Conservation (phyloP, 2,888 invertebrate species). For the Rotaria sp. region DNA sequence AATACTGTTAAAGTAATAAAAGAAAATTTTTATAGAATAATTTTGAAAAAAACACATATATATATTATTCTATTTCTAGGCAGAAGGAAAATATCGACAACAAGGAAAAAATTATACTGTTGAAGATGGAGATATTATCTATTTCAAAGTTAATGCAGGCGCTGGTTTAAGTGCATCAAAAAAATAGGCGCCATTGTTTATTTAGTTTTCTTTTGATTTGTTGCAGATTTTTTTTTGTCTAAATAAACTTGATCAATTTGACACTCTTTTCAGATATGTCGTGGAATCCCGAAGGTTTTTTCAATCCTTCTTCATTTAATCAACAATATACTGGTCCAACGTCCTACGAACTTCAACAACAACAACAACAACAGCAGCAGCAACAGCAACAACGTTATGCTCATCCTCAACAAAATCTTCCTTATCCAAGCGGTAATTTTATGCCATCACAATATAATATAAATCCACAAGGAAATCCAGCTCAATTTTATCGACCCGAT, state of each 20-base stretch:
- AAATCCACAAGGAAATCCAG: background rate
- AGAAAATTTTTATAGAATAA: no score
- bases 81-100: slow-evolving; percentile 93
- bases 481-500: background rate
- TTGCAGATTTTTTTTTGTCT: background rate
- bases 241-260: background rate
- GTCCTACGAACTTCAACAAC: background rate
- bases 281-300: background rate
- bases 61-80: slow-evolving; percentile 45
- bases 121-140: slow-evolving; percentile 96
- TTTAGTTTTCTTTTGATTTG: no score
- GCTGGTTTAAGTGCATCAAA: slow-evolving; percentile 75
- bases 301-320: background rate
- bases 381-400: background rate
- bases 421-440: slow-evolving; percentile 4
- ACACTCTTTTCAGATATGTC: slow-evolving; percentile 1
- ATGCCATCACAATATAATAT: background rate
- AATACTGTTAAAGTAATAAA: slow-evolving; percentile 69
- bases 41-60: no score
- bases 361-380: background rate
- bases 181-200: slow-evolving; percentile 45
- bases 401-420: background rate
- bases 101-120: slow-evolving; percentile 94
- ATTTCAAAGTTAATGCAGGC: slow-evolving; percentile 99
- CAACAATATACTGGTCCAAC: background rate